phyloP scores from a whole-genome alignment of 2,797 vertebrate genomes.

The Xenentodon cancila region DNA sequence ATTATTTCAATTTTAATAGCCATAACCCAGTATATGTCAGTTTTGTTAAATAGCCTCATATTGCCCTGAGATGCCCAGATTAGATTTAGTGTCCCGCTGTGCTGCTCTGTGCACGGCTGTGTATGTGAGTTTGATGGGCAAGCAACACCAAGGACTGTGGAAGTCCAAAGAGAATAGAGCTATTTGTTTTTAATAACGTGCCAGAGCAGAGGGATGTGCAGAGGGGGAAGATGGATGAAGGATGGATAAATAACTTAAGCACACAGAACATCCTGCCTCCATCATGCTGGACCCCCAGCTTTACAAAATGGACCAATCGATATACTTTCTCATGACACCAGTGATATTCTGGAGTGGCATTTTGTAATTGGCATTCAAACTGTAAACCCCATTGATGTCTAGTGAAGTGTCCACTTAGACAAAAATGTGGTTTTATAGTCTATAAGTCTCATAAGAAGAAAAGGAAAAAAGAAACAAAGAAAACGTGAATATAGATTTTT shows the following conservation, averaged over 20 bases:
- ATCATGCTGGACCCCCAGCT: slow-evolving; percentile 22
- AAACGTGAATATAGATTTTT: too few relatives aligned
- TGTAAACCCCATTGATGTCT: neutral
- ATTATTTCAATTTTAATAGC: neutral
- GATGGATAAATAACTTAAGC: slow-evolving; percentile 58
- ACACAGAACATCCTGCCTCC: slow-evolving; percentile 40
- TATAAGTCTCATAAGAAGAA: too few relatives aligned
- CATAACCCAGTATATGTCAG: slow-evolving; percentile 2
- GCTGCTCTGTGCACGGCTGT: slow-evolving; percentile 18
- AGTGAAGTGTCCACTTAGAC: neutral
- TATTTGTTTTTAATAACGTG: slow-evolving; percentile 80
- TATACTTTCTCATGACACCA: slow-evolving; percentile 30
- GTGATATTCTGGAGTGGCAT: slow-evolving; percentile 1
- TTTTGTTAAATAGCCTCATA: slow-evolving; percentile 38
- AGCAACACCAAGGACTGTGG: slow-evolving; percentile 31
- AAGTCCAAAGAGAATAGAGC: slow-evolving; percentile 52
- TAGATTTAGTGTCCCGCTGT: slow-evolving; percentile 26
- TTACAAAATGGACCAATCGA: slow-evolving; percentile 29
- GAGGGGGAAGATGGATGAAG: slow-evolving; percentile 36
- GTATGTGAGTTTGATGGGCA: slow-evolving; percentile 27
- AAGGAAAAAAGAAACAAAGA: too few relatives aligned
- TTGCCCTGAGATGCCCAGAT: slow-evolving; percentile 40
- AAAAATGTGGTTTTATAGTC: neutral
- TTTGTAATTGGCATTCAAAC: neutral
- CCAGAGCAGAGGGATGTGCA: slow-evolving; percentile 54